Evolutionary conservation across 2,888 invertebrate genomes (phyloP).

Genomic region (Anagyrus pseudococci): DNA sequence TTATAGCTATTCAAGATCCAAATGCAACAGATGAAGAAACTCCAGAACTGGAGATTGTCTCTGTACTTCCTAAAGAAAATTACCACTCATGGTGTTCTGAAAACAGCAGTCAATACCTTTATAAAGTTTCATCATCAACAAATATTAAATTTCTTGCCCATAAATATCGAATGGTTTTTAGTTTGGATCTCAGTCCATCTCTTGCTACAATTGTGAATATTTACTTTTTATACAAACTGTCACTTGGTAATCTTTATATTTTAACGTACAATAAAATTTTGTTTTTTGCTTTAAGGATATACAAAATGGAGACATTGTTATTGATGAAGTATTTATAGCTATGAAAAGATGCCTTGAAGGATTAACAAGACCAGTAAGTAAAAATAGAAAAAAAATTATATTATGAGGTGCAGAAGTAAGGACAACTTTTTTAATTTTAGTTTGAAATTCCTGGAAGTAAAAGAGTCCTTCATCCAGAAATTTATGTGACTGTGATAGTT

Average conservation of each 20-base stretch:
- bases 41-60: conserved; percentile 70
- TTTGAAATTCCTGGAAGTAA: conserved; percentile 73
- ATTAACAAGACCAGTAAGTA: conserved; percentile 66
- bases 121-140: conserved; percentile 66
- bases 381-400: conserved; percentile 45
- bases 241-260: background rate
- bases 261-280: background rate
- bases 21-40: conserved; percentile 58
- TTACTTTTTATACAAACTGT: background rate
- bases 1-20: conserved; percentile 63
- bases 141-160: conserved; percentile 74
- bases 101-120: conserved; percentile 62
- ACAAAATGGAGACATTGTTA: conserved; percentile 68
- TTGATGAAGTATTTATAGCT: conserved; percentile 68
- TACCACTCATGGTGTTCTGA: conserved; percentile 62
- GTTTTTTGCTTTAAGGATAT: conserved; percentile 62
- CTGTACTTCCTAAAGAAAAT: conserved; percentile 67
- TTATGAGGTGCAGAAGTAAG: background rate
- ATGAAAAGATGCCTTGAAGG: conserved; percentile 67
- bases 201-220: conserved; percentile 71
- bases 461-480: conserved; percentile 69
- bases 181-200: conserved; percentile 81
- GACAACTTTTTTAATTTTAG: conserved; percentile 55
- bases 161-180: conserved; percentile 75
- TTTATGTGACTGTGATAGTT: conserved; percentile 78